phyloP scores from a whole-genome alignment of 64 coral and sea anemone species.

The Hydrozoanthus tunicans region DNA sequence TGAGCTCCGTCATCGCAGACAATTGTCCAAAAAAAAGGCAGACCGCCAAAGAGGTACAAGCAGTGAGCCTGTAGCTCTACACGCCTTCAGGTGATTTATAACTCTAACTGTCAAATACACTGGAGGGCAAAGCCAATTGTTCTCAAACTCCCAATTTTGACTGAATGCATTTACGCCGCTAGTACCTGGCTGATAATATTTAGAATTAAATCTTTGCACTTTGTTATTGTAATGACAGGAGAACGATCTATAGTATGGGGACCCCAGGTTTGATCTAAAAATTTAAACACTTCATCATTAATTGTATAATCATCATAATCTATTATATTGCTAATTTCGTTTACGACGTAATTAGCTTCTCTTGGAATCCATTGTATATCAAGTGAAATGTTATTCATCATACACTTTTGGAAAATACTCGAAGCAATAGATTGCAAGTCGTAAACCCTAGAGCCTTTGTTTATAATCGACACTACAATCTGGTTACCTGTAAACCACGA shows the following conservation, averaged over 20 bases:
- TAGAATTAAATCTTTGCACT: no score
- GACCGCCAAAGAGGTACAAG: no score
- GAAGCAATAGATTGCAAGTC: conserved; percentile 41
- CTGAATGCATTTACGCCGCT: background rate
- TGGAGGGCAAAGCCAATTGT: background rate
- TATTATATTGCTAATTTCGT: no score
- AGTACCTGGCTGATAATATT: background rate
- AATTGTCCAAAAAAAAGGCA: no score
- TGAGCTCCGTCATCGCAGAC: no score
- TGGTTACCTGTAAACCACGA: conserved; percentile 45
- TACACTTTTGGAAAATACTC: conserved; percentile 18
- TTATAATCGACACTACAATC: conserved; percentile 27
- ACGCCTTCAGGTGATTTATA: background rate
- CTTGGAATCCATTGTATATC: background rate
- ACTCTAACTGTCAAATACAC: background rate
- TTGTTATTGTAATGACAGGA: no score
- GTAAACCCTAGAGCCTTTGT: conserved; percentile 15
- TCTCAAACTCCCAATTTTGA: background rate
- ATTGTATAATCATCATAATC: no score
- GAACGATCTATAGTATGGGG: no score
- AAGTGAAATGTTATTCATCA: background rate
- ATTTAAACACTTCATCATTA: no score
- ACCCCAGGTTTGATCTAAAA: no score
- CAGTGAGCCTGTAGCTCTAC: background rate
- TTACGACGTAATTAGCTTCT: no score